Conservation (phyloP, 2,113 vertebrate genomes). For the Pagrus major region DNA sequence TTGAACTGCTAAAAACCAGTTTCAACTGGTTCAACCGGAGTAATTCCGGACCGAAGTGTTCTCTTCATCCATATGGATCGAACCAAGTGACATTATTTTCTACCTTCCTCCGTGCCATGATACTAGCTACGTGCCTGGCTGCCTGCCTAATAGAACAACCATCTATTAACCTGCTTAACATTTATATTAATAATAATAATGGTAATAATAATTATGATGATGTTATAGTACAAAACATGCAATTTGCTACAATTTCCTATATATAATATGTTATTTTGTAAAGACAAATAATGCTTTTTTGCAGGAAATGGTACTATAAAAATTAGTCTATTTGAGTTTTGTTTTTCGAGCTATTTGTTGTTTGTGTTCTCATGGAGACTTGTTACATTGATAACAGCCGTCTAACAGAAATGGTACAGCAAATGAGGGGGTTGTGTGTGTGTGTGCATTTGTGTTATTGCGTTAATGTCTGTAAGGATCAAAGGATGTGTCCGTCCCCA, state of each 20-base stretch:
- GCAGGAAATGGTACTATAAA: constrained; percentile 85
- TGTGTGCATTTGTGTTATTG: constrained; percentile 67
- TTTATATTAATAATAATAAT: constrained; percentile 81
- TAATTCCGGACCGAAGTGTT: constrained; percentile 70
- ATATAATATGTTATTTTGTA: constrained; percentile 80
- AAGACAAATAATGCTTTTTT: constrained; percentile 79
- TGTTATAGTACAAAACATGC: constrained; percentile 79
- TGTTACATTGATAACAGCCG: constrained; percentile 72
- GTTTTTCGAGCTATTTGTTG: constrained; percentile 42
- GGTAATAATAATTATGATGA: constrained; percentile 85
- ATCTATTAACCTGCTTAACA: constrained; percentile 83
- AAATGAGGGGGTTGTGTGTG: constrained; percentile 44
- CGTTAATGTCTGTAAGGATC: constrained; percentile 60
- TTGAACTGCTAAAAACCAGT: constrained; percentile 61
- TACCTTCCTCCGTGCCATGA: constrained; percentile 83
- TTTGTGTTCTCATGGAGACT: constrained; percentile 58
- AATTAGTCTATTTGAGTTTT: constrained; percentile 68
- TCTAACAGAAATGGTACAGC: constrained; percentile 80
- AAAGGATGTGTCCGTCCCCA: constrained; percentile 68
- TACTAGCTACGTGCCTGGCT: constrained; percentile 82
- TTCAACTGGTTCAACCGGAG: constrained; percentile 51
- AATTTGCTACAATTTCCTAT: constrained; percentile 82
- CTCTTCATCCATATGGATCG: constrained; percentile 65
- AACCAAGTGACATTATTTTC: constrained; percentile 79
- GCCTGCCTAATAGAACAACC: constrained; percentile 81